Base-by-base conservation (phyloP, 2,888 invertebrate species). In the Synergus laeviventris region DNA sequence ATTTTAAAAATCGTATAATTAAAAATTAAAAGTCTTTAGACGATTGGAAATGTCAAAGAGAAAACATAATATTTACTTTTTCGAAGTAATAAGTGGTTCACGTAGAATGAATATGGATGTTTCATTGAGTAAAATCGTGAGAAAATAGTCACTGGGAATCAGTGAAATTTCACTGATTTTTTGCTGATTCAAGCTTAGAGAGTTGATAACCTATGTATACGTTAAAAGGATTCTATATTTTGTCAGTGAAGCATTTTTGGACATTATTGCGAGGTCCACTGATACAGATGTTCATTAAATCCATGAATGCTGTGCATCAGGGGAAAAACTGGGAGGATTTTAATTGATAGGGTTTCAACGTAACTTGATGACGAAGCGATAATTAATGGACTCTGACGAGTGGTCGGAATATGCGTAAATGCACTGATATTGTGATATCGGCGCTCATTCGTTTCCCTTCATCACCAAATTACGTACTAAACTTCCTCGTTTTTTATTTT, bases 281-380 rank as follows among this genome's bases (percentile, higher is more conserved):
- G 49, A 16, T 16, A 49, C 9, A 49, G 2, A 2, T n/a, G 49
- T 49, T 49, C 49, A 49, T 18, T 49, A 49, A 49, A 49, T 49
- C 2, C 49, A 49, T 9, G n/a, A 8, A 18, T 9, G 9, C 8
- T 49, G 9, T 49, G 49, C n/a, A 16, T n/a, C 49, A 49, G n/a
- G 49, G 49, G 49, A 49, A 49, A 49, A 49, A 49, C 49, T 49
- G 49, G 49, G n/a, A 49, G 9, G n/a, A 49, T 49, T 49, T 49
- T 49, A 49, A 49, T 49, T 49, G 49, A 49, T 49, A 49, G 49
- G 49, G 49, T 49, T 49, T n/a, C 49, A 49, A n/a, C n/a, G n/a
- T 49, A 49, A 49, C 49, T 49, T 49, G 49, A n/a, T 49, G 49
- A 49, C 14, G 49, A 49, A 49, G 49, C 49, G 49, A n/a, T 49